Conservation (phyloP, 2,113 vertebrate genomes). For the Myrmophylax atrothorax region DNA sequence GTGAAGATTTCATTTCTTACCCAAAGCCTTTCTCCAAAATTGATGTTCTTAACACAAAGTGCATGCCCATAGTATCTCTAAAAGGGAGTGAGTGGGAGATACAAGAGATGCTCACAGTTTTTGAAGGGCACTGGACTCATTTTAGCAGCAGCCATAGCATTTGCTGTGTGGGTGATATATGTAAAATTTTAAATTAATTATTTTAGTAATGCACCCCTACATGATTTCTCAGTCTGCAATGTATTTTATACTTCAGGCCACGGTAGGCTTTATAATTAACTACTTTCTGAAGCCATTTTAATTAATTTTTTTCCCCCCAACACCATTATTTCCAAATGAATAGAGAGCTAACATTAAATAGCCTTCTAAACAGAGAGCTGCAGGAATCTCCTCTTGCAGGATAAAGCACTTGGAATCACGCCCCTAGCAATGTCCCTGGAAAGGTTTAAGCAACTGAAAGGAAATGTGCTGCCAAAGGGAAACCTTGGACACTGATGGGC, state of each 20-base stretch:
- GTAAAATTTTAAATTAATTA: conserved; percentile 61
- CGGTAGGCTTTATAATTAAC: conserved; percentile 59
- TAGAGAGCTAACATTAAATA: conserved; percentile 36
- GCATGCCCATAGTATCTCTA: background rate
- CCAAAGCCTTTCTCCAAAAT: background rate
- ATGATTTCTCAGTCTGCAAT: conserved; percentile 26
- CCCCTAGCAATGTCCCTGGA: background rate
- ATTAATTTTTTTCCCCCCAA: conserved; percentile 18
- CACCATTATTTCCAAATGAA: conserved; percentile 59
- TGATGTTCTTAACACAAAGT: background rate
- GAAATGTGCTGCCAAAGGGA: background rate
- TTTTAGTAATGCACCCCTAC: conserved; percentile 56
- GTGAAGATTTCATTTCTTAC: background rate
- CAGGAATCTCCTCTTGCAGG: background rate
- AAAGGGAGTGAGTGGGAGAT: conserved; percentile 43
- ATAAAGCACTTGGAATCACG: background rate
- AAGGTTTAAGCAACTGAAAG: background rate
- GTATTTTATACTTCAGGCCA: conserved; percentile 53
- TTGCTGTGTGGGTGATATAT: conserved; percentile 56
- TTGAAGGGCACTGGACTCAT: conserved; percentile 52
- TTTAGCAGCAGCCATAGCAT: conserved; percentile 52
- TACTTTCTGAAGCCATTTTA: conserved; percentile 57
- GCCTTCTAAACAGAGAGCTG: conserved; percentile 27
- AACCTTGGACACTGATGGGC: background rate
- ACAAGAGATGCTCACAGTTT: background rate